Percentiles rank a stretch among this genome's conserved stretches.
Evolutionary conservation across 2,113 vertebrate genomes (phyloP).

Genomic region (Tetraodon nigroviridis): DNA sequence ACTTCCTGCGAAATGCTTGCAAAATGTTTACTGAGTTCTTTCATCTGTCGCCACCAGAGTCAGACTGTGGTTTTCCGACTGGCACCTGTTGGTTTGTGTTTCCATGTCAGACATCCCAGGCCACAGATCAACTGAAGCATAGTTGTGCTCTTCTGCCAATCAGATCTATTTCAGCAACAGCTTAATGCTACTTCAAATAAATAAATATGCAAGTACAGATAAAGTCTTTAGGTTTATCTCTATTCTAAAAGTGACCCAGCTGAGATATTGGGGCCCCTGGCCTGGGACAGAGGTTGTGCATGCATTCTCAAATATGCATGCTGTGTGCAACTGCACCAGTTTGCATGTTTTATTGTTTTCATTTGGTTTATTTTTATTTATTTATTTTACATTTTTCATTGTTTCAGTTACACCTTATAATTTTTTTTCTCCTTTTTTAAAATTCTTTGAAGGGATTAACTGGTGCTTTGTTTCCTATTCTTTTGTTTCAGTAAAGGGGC

Average conservation of each 20-base stretch:
- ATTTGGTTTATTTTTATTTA: slow-evolving; percentile 28
- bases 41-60: slow-evolving; percentile 39
- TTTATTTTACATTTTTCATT: slow-evolving; percentile 32
- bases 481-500: slow-evolving; percentile 99
- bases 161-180: neutral
- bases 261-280: slow-evolving; percentile 21
- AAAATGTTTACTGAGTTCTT: slow-evolving; percentile 69
- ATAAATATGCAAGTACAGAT: too few relatives aligned
- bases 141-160: neutral
- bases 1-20: slow-evolving; percentile 74
- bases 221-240: too few relatives aligned
- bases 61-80: slow-evolving; percentile 41
- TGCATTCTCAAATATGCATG: slow-evolving; percentile 59
- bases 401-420: slow-evolving; percentile 19
- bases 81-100: slow-evolving; percentile 45
- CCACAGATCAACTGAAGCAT: slow-evolving; percentile 1
- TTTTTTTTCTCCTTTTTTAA: slow-evolving; percentile 43
- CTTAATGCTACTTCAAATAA: too few relatives aligned
- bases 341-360: slow-evolving; percentile 53
- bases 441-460: slow-evolving; percentile 83
- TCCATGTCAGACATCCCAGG: slow-evolving; percentile 51
- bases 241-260: neutral
- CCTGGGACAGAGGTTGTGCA: slow-evolving; percentile 54
- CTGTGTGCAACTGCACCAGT: slow-evolving; percentile 46
- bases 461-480: slow-evolving; percentile 92